phyloP scores from a whole-genome alignment of 2,797 vertebrate genomes.

The Cirrhinus mrigala region DNA sequence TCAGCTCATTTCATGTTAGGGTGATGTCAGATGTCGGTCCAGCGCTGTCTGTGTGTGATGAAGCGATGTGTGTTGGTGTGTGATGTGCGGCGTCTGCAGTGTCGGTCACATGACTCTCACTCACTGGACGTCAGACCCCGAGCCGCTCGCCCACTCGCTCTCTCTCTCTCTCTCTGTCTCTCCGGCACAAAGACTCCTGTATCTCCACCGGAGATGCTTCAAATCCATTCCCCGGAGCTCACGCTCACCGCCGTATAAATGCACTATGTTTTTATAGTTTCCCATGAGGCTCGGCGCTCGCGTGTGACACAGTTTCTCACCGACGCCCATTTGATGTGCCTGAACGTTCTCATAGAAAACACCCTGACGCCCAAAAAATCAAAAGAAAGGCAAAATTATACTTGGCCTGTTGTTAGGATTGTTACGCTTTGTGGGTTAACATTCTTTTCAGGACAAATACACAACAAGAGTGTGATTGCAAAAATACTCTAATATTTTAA shows the following conservation, averaged over 20 bases:
- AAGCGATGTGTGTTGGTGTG: neutral
- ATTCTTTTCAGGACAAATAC: neutral
- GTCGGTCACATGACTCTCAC: neutral
- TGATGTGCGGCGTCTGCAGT: neutral
- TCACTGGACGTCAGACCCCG: neutral
- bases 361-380: neutral
- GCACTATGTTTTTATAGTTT: neutral
- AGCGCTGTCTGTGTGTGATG: neutral
- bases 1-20: neutral
- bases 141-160: neutral
- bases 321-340: slow-evolving; percentile 4
- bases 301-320: neutral
- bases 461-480: neutral
- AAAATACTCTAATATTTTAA: too few species aligned
- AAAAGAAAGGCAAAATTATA: neutral
- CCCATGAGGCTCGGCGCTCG: slow-evolving; percentile 11
- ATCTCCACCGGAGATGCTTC: neutral
- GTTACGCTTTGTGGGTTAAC: neutral
- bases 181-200: slow-evolving; percentile 6
- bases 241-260: neutral
- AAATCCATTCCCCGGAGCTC: slow-evolving; percentile 11
- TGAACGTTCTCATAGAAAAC: neutral
- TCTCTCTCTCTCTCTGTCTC: neutral
- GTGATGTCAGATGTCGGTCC: neutral
- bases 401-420: neutral